phyloP scores from a whole-genome alignment of 2,797 vertebrate species.

The Anolis apletophallus region DNA sequence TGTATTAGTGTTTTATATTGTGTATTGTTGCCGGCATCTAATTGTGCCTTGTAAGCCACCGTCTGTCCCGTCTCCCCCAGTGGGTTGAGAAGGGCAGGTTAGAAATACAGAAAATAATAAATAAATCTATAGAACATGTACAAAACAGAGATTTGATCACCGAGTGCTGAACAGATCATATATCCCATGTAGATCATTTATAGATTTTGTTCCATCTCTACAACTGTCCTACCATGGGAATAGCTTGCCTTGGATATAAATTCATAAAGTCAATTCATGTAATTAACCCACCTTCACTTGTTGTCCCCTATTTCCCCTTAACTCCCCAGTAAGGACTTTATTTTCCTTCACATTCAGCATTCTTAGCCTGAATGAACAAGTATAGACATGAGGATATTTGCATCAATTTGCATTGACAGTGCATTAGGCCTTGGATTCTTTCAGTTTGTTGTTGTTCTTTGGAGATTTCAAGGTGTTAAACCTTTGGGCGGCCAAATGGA shows the following conservation, averaged over 20 bases:
- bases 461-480: background rate
- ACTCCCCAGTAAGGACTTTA: background rate
- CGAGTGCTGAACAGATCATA: background rate
- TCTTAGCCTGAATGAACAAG: background rate
- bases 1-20: too few relatives aligned
- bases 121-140: background rate
- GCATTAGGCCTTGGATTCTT: background rate
- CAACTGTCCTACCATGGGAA: background rate
- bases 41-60: too few relatives aligned
- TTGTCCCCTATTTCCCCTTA: background rate
- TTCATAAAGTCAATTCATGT: background rate
- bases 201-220: background rate
- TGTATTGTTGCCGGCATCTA: too few relatives aligned
- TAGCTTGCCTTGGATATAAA: background rate
- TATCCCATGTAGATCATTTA: background rate
- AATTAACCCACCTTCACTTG: background rate
- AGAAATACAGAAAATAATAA: too few relatives aligned
- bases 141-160: background rate
- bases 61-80: too few relatives aligned
- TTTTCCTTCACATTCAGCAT: background rate
- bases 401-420: slow-evolving; percentile 6
- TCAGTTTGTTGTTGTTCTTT: background rate
- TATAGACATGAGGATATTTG: background rate
- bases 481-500: background rate
- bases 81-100: too few relatives aligned